phyloP scores from a whole-genome alignment of 2,888 invertebrate species.

The Troides oblongomaculatus region DNA sequence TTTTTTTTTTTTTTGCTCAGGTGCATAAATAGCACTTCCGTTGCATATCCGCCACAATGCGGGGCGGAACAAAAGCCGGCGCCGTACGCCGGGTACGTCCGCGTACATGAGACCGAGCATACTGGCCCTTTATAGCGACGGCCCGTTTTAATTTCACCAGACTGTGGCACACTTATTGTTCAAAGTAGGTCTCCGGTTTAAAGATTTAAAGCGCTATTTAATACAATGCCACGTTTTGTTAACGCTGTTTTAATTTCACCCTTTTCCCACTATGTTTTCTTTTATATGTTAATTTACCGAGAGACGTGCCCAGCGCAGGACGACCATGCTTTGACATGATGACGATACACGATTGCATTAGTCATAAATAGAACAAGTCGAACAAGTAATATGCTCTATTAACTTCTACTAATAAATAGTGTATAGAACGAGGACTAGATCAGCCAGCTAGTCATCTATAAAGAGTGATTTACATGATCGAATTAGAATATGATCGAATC shows the following conservation, averaged over 20 bases:
- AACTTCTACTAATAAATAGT: no score
- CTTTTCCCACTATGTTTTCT: no score
- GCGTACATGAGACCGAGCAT: conserved; percentile 7
- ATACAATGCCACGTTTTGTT: conserved; percentile 11
- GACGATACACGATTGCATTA: no score
- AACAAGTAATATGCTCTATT: no score
- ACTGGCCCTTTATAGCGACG: conserved; percentile 25
- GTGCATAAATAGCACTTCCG: conserved; percentile 19
- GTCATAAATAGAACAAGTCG: no score
- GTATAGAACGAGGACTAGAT: no score
- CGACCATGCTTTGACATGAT: no score
- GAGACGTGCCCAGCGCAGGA: no score
- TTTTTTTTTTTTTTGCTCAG: conserved; percentile 19
- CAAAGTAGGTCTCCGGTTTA: conserved; percentile 22
- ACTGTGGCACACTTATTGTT: conserved; percentile 24
- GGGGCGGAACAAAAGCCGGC: conserved; percentile 20
- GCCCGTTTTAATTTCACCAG: conserved; percentile 26
- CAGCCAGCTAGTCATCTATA: no score
- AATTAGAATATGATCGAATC: no score
- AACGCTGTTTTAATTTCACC: background rate
- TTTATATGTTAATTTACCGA: no score
- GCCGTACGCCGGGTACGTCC: conserved; percentile 5
- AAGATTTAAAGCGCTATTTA: conserved; percentile 20
- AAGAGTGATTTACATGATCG: no score
- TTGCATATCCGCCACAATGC: conserved; percentile 18